Conservation (phyloP, 2,888 invertebrate species). For the Oscheius myriophilus region DNA sequence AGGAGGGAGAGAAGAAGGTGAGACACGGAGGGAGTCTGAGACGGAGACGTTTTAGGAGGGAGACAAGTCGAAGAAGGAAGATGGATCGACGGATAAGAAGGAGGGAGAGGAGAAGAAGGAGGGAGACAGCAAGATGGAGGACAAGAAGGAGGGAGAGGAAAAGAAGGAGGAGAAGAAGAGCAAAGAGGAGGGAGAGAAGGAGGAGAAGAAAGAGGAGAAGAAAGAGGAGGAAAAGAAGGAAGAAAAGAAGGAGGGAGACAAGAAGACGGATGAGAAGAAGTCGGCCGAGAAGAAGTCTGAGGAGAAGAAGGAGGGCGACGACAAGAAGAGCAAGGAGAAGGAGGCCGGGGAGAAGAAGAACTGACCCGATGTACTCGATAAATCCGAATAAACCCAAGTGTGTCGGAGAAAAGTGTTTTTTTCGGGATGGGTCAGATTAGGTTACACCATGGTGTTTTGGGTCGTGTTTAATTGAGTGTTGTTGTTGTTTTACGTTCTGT, state of each 20-base stretch:
- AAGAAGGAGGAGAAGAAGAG: not conserved
- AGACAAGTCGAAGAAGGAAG: conserved; percentile 1
- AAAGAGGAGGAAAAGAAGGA: not conserved
- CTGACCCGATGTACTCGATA: no score
- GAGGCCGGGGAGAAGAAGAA: not conserved
- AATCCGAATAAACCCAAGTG: no score
- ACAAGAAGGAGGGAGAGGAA: not conserved
- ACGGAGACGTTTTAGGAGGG: not conserved
- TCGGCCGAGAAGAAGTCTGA: not conserved
- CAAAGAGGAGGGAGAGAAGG: not conserved
- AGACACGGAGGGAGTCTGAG: not conserved
- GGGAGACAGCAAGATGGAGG: not conserved
- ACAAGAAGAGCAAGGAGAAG: not conserved
- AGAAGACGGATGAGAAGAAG: not conserved
- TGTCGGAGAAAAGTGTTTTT: no score
- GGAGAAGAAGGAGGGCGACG: not conserved
- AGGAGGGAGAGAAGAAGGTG: not conserved
- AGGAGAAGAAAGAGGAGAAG: not conserved
- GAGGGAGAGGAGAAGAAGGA: not conserved
- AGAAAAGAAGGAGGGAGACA: not conserved
- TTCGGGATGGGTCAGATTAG: no score
- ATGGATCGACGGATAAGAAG: not conserved
- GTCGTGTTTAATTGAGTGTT: no score
- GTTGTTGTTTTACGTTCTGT: no score
- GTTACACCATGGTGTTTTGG: no score